Conservation (phyloP, 2,888 invertebrate species). For the Pharmacophagus antenor region DNA sequence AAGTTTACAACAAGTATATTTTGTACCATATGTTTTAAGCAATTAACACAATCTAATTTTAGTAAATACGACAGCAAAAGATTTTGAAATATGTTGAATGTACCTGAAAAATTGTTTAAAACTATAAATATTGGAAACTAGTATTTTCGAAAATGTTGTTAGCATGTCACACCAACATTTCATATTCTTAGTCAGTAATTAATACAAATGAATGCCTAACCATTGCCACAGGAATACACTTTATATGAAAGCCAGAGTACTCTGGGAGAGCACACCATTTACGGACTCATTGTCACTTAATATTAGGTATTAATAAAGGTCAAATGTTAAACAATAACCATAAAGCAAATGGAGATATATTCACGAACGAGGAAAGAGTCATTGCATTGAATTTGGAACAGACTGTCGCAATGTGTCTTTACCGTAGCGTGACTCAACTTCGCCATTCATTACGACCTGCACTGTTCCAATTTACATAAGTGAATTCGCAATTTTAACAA, state of each 20-base stretch:
- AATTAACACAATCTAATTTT: too few relatives aligned
- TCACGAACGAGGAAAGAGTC: slow-evolving; percentile 9
- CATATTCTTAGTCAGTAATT: not conserved
- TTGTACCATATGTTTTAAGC: too few relatives aligned
- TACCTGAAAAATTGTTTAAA: slow-evolving; percentile 8
- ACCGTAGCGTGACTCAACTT: slow-evolving; percentile 43
- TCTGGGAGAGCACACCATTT: too few relatives aligned
- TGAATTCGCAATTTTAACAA: slow-evolving; percentile 35
- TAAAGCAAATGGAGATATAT: not conserved
- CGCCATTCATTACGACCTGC: slow-evolving; percentile 40
- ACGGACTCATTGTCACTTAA: too few relatives aligned
- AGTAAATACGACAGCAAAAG: not conserved
- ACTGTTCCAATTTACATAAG: slow-evolving; percentile 36
- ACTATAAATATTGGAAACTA: slow-evolving; percentile 7
- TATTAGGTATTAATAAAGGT: too few relatives aligned
- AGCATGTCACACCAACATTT: slow-evolving; percentile 4
- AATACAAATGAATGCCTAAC: not conserved
- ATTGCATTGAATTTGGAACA: slow-evolving; percentile 17
- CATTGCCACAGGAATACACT: too few relatives aligned
- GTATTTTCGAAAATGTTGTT: slow-evolving; percentile 11
- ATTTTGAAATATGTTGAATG: not conserved
- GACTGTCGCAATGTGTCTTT: slow-evolving; percentile 15
- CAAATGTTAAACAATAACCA: slow-evolving; percentile 8
- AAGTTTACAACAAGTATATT: too few relatives aligned
- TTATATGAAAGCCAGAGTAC: too few relatives aligned